Base-by-base conservation (phyloP, 2,113 vertebrate species). In the Oostethus manadensis region DNA sequence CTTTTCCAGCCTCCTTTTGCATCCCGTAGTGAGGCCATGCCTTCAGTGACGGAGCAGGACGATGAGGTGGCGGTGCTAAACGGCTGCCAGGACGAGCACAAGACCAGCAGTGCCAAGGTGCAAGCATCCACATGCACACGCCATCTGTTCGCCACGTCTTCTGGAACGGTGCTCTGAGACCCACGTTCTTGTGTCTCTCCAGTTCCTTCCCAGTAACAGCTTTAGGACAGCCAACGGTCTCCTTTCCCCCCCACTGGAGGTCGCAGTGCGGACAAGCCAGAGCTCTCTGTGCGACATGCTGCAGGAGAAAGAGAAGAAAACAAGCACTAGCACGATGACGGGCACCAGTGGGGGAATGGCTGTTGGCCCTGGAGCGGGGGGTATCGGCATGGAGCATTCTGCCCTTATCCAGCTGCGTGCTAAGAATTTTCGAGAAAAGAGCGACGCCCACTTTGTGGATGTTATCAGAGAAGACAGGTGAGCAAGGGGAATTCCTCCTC, bases 381-480 rank as follows among this genome's bases (percentile, higher is more conserved):
- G 85, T 10, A 60, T 73, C 3, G 69, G 87, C 46, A 90, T 96
- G 89, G 95, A 98, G 53, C 94, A 94, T 50, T 95, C 96, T 0
- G 93, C 94, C 20, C 91, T 99, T 44, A 94, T 99, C 63, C 97
- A 95, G 0, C 81, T 99, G 60, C 90, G 94, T 60, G 93, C 92
- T 86, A 98, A 98, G 83, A 96, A 94, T 74, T 94, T 95, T 83
- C 71, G 93, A 51, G 92, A 96, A 76, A 96, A 94, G 83, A 99
- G 93, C 0, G 96, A 99, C 1, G 94, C 86, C 49, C 95, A 99
- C 73, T 99, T 99, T 69, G 97, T 99, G 54, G 96, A 98, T 23
- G 96, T 98, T 58, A 97, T 99, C 80, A 95, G 94, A 83, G 95
- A 97, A 70, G 95, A 98, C 89, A 95, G 96, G 97, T 99, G 80